Base-by-base conservation (phyloP, 2,113 vertebrate genomes). In the Muscicapa adusta region DNA sequence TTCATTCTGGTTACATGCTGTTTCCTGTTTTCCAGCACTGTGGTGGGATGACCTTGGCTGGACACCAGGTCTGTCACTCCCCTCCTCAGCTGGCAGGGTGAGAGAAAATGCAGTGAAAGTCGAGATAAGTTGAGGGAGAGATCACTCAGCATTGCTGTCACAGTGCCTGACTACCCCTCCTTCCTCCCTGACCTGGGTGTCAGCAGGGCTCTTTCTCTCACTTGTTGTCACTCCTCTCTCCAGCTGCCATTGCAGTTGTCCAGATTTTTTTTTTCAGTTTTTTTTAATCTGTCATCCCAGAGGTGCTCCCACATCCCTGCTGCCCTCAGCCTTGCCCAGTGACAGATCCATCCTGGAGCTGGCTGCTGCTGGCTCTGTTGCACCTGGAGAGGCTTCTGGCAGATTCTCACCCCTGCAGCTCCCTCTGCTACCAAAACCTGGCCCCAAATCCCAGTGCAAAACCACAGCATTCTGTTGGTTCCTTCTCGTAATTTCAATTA, bases 91-190 rank as follows among this genome's bases (percentile, higher is more conserved):
- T 62, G 53, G 25, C 18, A n/a, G 9, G 38, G 7, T 16, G 68
- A 31, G 20, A 67, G 34, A 42, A 61, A 68, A 40, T 22, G 12
- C 20, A 61, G 0, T 40, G 54, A 15, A 15, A 54, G 15, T 17
- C 0, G 0, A 50, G 18, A 38, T n/a, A 5, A 72, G 28, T 1
- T 34, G 19, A 47, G 29, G 45, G 14, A 54, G 25, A 54, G 40
- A 16, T 40, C 18, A 14, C 19, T 38, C 43, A 45, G 60, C 40
- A 73, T 5, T 14, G 28, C 19, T 57, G 61, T 65, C 42, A 24
- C 0, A 0, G 42, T 34, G 50, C 36, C 62, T 33, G 53, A 68
- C 26, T 51, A n/a, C 14, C 33, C 53, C 22, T 67, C 33, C 26
- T 53, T 43, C 53, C 62, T 76, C 53, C 3, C 36, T 43, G 72